Evolutionary conservation across 2,888 invertebrate genomes (phyloP).

Genomic region (Elmis aenea): DNA sequence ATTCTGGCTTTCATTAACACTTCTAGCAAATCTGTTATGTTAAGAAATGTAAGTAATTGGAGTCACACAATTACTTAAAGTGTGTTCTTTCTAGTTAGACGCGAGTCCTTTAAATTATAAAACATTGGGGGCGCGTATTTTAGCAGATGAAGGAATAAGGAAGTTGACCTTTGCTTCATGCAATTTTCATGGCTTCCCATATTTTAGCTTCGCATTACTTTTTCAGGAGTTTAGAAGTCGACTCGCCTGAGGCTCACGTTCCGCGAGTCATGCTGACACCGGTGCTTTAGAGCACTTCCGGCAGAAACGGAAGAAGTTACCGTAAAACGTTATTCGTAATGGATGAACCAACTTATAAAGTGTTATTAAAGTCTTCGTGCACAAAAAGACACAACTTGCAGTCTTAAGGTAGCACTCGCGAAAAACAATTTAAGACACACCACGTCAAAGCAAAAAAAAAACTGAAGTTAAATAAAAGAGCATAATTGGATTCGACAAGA

Average conservation of each 20-base stretch:
- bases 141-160: conserved; percentile 8
- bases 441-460: too few species aligned
- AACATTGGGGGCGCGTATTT: conserved; percentile 9
- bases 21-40: too few species aligned
- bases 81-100: too few species aligned
- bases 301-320: conserved; percentile 9
- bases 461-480: too few species aligned
- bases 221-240: conserved; percentile 9
- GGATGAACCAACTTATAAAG: conserved; percentile 4
- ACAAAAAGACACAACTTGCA: too few species aligned
- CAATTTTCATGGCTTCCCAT: conserved; percentile 14
- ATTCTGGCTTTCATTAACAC: too few species aligned
- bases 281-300: conserved; percentile 6
- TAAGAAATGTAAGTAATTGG: too few species aligned
- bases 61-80: too few species aligned
- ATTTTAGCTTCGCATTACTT: conserved; percentile 12
- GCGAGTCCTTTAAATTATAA: conserved; percentile 10
- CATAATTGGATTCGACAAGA: too few species aligned
- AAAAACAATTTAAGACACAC: too few species aligned
- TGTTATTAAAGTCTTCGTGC: conserved; percentile 9
- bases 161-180: conserved; percentile 12
- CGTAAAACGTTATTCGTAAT: conserved; percentile 7
- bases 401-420: too few species aligned
- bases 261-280: conserved; percentile 4
- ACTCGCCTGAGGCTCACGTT: conserved; percentile 5